Base-by-base conservation (phyloP, 2,888 invertebrate genomes). In the Automeris io region DNA sequence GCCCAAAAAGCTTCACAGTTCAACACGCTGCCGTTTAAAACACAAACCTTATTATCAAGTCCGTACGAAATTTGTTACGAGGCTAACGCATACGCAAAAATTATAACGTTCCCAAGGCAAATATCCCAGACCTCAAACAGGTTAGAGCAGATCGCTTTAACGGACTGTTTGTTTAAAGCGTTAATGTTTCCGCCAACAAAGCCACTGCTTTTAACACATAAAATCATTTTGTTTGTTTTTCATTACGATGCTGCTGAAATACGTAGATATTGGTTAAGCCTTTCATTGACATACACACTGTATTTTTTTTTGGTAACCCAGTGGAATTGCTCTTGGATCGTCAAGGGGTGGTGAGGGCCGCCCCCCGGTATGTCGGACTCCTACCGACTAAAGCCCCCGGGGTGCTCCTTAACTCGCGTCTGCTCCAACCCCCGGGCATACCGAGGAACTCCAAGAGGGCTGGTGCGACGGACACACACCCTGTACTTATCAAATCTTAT, bases 31-130 rank as follows among this genome's bases (percentile, higher is more conserved):
- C 9, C 33, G 13, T 43, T 44, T 19, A 18, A 22, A 12, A 3
- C 36, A 41, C 35, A 9, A 1, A 5, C 48, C 47, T 24, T 21
- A 18, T 26, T 8, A 35, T 46, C 42, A 42, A 41, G 47, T 54
- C 47, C 47, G 49, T 57, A 59, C 58, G 47, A 60, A 61, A 61
- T 58, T 53, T 56, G 53, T 56, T 48, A 47, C 53, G 59, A 52
- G 53, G 52, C 61, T 61, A 63, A 70, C n/a, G n/a, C n/a, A n/a
- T 69, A 61, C 58, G 49, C 45, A 43, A 45, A 49, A 55, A 60
- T 67, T 62, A 66, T 64, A 65, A 61, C 60, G 60, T 60, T 60
- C 54, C 61, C 59, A 54, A 48, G 53, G 44, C 49, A 53, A 47
- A 57, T 56, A 55, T 58, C 57, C 58, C 46, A 43, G 50, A 45